Percentiles rank a stretch among this genome's conserved stretches.
Evolutionary conservation across 2,888 invertebrate species (phyloP).

Genomic region (Auanema freiburgensis): DNA sequence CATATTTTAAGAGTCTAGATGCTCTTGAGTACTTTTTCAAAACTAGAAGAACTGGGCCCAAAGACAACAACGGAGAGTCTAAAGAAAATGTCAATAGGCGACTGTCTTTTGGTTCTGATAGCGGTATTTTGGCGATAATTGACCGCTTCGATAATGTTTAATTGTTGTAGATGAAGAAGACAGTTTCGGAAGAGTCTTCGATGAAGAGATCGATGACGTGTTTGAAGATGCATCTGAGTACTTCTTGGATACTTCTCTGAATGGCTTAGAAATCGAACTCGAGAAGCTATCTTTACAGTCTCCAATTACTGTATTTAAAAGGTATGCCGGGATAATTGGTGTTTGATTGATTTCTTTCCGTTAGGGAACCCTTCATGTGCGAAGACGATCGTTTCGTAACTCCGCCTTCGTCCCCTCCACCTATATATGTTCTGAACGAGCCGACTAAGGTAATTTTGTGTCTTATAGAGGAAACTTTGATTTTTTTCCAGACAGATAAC

Average conservation of each 20-base stretch:
- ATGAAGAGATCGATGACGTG: slow-evolving; percentile 19
- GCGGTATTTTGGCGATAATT: background rate
- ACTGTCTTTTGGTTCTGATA: too few relatives aligned
- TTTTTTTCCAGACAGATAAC: slow-evolving; percentile 15
- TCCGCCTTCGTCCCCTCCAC: slow-evolving; percentile 31
- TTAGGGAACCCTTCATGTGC: slow-evolving; percentile 9
- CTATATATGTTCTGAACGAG: slow-evolving; percentile 25
- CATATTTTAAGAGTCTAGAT: slow-evolving; percentile 5
- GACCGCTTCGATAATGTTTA: background rate
- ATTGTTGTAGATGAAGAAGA: background rate
- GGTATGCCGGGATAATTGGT: too few relatives aligned
- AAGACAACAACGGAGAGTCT: background rate
- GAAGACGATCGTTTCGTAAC: slow-evolving; percentile 25
- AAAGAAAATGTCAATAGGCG: background rate
- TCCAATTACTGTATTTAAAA: slow-evolving; percentile 9
- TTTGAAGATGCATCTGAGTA: slow-evolving; percentile 25
- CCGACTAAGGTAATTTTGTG: slow-evolving; percentile 28
- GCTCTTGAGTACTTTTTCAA: background rate
- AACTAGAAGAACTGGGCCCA: background rate
- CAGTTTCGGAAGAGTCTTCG: background rate
- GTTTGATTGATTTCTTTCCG: too few relatives aligned
- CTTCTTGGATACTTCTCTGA: slow-evolving; percentile 22
- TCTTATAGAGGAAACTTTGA: background rate
- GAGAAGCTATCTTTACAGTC: slow-evolving; percentile 23
- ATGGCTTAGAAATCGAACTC: slow-evolving; percentile 22